Conservation (phyloP, 2,113 vertebrate genomes). For the Psittacula cyanocephala region DNA sequence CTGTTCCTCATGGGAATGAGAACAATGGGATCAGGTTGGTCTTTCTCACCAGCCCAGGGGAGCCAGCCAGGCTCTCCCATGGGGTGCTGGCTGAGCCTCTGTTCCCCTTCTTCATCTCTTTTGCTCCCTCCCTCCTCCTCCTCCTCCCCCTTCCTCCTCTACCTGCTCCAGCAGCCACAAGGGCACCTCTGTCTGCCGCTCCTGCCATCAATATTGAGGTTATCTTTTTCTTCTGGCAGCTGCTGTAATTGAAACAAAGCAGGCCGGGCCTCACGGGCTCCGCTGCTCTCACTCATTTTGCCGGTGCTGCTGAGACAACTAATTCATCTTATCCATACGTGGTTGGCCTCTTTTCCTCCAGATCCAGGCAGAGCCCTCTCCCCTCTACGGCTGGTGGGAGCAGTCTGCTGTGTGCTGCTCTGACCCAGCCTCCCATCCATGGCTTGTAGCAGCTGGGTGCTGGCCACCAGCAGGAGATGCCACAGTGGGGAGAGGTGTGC, state of each 20-base stretch:
- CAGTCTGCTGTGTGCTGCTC: neutral
- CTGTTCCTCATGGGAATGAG: neutral
- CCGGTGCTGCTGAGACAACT: conserved; percentile 69
- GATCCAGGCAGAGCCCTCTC: neutral
- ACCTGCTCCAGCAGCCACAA: conserved; percentile 55
- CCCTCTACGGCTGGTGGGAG: neutral
- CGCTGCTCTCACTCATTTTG: conserved; percentile 69
- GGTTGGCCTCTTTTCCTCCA: conserved; percentile 71
- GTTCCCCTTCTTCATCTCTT: neutral
- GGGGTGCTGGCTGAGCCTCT: neutral
- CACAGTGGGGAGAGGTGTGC: neutral
- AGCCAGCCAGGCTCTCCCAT: neutral
- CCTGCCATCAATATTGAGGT: conserved; percentile 73
- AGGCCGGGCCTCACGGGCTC: conserved; percentile 68
- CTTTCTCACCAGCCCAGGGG: neutral
- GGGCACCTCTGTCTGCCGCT: conserved; percentile 66
- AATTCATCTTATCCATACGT: conserved; percentile 68
- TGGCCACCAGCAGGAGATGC: neutral
- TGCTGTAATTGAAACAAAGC: conserved; percentile 79
- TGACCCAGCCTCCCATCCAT: neutral
- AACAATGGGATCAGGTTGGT: neutral
- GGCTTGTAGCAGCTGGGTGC: neutral
- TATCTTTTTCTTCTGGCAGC: conserved; percentile 73
- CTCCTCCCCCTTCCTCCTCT: conserved; percentile 16
- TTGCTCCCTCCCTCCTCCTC: neutral